Base-by-base conservation (phyloP, 2,888 invertebrate genomes). In the Sinotaia quadrata region DNA sequence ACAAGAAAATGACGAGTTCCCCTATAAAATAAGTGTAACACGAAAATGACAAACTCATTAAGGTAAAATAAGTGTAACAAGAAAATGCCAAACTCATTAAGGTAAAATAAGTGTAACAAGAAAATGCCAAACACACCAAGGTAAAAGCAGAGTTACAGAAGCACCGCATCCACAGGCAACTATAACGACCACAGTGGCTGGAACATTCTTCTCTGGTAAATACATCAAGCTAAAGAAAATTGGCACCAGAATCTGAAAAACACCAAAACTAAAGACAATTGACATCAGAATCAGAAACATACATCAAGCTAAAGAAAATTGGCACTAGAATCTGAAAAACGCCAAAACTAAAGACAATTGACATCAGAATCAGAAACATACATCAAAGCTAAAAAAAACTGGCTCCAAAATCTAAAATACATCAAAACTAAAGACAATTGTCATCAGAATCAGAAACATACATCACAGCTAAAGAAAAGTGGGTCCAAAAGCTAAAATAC, bases 101-200 rank as follows among this genome's bases (percentile, higher is more conserved):
- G n/a, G n/a, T n/a, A n/a, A n/a, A n/a, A n/a, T n/a, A n/a, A n/a
- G n/a, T n/a, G n/a, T n/a, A n/a, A n/a, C n/a, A n/a, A n/a, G n/a
- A n/a, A n/a, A n/a, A n/a, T 15, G 36, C 12, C 33, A 2, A 15
- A 41, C 73, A 76, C 74, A 85, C 86, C 86, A 86, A 36, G 86
- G 86, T 51, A 85, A 71, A 27, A 86, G 72, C n/a, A 85, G 75
- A 4, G 83, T 74, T 2, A 84, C 83, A 18, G 84, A 78, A 21
- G 84, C 72, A 36, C 79, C 70, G 33, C 81, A 49, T 2, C 85
- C 85, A 37, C 82, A 80, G 7, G 83, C n/a, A 0, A 78, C 76
- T 65, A 81, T 63, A 5, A 82, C 62, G 12, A 73, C 68, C 58
- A 78, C 81, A 60, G 73, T 79, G 0, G 74, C 34, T 37, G 75